These are phyloP conservation scores for Crossaster papposus DNA, from an alignment of 53 echinoderm and acorn worm genomes.

Conservation along the genomic window DNA sequence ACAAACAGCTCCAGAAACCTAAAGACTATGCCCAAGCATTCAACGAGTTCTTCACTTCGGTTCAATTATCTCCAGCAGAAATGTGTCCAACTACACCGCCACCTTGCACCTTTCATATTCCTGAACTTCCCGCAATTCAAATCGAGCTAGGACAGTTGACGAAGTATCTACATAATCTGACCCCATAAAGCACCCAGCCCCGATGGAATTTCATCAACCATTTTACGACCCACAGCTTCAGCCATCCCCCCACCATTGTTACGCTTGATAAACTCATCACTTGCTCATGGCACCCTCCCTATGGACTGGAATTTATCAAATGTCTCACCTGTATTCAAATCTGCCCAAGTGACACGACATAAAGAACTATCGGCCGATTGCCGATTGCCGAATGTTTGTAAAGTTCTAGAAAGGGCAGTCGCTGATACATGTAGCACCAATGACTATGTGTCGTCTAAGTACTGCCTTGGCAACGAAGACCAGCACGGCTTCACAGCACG, in stretches of 20 bases:
- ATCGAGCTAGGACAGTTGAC: conserved; percentile 19
- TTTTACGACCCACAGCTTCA: too few species aligned
- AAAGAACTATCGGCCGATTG: conserved; percentile 35
- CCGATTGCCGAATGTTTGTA: neutral
- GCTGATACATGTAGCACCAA: conserved; percentile 30
- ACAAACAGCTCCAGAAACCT: conserved; percentile 4
- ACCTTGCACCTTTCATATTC: conserved; percentile 5
- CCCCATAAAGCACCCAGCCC: conserved; percentile 34
- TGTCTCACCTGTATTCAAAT: conserved; percentile 24
- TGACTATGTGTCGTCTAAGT: neutral
- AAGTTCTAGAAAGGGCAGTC: conserved; percentile 30
- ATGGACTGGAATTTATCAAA: conserved; percentile 23
- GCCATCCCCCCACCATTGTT: too few species aligned
- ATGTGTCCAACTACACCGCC: conserved; percentile 11
- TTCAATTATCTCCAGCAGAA: conserved; percentile 19
- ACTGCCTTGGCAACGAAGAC: conserved; percentile 16
- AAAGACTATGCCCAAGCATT: conserved; percentile 24
- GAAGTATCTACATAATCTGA: neutral
- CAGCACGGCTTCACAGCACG: conserved; percentile 28
- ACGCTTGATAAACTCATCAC: too few species aligned
- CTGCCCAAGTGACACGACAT: neutral
- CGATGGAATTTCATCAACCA: too few species aligned
- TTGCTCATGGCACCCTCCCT: too few species aligned
- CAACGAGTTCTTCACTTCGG: conserved; percentile 11
- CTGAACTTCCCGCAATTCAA: conserved; percentile 11